A percentile compares a stretch with the other conserved stretches of the same genome.
These are phyloP conservation scores for Drosophila watanabei DNA, from an alignment of 1,140 invertebrate genomes.

Conservation along the genomic window DNA sequence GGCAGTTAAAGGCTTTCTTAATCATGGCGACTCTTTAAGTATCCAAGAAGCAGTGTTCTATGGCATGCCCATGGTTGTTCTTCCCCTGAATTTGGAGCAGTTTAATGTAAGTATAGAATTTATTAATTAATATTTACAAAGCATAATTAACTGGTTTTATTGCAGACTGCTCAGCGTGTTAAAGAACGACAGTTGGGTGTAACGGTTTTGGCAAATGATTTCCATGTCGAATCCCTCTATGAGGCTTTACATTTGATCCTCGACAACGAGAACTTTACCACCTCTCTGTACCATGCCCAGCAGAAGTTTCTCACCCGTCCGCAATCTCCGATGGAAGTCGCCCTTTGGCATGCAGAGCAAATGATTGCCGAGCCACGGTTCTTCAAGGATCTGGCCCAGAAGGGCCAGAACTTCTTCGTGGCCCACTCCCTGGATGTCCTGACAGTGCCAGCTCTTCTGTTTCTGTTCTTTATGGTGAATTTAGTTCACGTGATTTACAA, in stretches of 20 bases:
- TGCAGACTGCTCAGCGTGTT: constrained; percentile 69
- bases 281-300: constrained; percentile 65
- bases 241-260: constrained; percentile 27
- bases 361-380: constrained; percentile 75
- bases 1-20: constrained; percentile 87
- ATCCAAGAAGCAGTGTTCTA: constrained; percentile 87
- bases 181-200: constrained; percentile 59
- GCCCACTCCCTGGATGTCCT: constrained; percentile 61
- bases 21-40: constrained; percentile 87
- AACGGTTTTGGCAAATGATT: background rate
- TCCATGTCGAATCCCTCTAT: constrained; percentile 6
- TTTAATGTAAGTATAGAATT: constrained; percentile 36
- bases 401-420: constrained; percentile 38
- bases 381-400: constrained; percentile 27
- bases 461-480: constrained; percentile 14
- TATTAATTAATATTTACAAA: background rate
- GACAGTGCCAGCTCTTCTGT: constrained; percentile 14
- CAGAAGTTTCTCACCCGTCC: constrained; percentile 86
- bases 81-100: constrained; percentile 90
- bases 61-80: constrained; percentile 88
- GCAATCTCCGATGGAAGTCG: constrained; percentile 86
- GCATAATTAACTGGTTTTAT: rapidly evolving
- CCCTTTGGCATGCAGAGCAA: constrained; percentile 89
- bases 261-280: constrained; percentile 1
- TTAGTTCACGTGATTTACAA: background rate